Percentiles rank a stretch among this genome's conserved stretches.
Conservation (phyloP, 2,888 invertebrate genomes). For the Cerceris ruficornis region DNA sequence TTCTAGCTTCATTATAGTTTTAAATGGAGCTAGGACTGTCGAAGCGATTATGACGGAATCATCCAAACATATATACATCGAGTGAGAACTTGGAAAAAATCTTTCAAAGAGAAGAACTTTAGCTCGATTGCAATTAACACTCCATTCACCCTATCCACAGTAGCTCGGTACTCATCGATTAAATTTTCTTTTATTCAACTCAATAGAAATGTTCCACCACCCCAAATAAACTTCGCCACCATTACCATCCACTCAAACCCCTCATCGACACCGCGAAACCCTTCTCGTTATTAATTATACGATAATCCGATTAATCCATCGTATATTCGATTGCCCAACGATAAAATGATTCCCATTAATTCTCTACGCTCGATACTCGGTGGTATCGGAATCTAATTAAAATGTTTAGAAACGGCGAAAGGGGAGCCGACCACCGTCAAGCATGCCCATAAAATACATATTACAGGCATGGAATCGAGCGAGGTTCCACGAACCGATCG, state of each 20-base stretch:
- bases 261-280: background rate
- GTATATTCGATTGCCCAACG: background rate
- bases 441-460: constrained; percentile 1
- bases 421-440: constrained; percentile 4
- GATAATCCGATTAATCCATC: background rate
- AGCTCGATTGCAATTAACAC: no score
- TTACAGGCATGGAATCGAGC: constrained; percentile 19
- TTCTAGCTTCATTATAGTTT: no score
- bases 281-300: background rate
- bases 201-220: no score
- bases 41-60: no score
- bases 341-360: background rate
- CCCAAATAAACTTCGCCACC: background rate
- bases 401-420: constrained; percentile 4
- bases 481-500: constrained; percentile 42
- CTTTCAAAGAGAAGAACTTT: no score
- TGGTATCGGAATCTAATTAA: background rate
- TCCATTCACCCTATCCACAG: no score
- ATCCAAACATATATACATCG: no score
- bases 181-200: no score
- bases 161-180: no score
- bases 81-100: no score
- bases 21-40: background rate
- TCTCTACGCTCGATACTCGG: background rate
- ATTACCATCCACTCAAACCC: no score